Percentiles rank a stretch among this genome's conserved stretches.
phyloP scores from a whole-genome alignment of 2,797 vertebrate genomes.

The Dermochelys coriacea region DNA sequence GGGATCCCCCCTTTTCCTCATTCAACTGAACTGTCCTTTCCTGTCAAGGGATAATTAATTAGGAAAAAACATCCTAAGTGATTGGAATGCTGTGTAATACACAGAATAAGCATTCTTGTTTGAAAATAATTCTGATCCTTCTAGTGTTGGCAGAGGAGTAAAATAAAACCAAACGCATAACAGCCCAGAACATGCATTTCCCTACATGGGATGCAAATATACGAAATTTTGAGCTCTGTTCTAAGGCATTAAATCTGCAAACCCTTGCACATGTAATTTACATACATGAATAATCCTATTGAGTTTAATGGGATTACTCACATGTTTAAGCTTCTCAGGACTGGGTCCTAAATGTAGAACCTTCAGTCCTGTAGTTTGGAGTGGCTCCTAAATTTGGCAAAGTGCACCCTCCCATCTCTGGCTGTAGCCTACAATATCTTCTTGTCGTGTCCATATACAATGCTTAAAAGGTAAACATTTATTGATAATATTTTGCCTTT shows the following conservation, averaged over 20 bases:
- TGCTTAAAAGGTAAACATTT: neutral
- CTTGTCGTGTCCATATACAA: neutral
- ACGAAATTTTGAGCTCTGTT: neutral
- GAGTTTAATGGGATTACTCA: neutral
- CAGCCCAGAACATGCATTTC: neutral
- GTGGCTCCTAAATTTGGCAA: neutral
- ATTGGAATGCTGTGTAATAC: neutral
- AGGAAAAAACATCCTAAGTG: neutral
- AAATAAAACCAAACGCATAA: neutral
- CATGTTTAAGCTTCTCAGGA: neutral
- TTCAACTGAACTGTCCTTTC: neutral
- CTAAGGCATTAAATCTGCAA: neutral
- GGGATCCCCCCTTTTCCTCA: neutral
- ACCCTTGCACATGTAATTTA: accelerated
- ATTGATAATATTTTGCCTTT: neutral
- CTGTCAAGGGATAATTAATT: neutral
- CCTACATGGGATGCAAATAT: neutral
- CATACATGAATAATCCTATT: neutral
- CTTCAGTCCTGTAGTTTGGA: neutral
- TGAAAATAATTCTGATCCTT: neutral
- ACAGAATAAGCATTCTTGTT: neutral
- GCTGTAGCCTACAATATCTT: accelerated
- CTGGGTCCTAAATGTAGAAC: neutral
- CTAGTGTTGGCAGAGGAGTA: neutral
- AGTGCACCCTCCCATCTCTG: neutral